These are phyloP conservation scores for Rhodinocichla rosea DNA, from an alignment of 2,113 vertebrate genomes.

Conservation along the genomic window DNA sequence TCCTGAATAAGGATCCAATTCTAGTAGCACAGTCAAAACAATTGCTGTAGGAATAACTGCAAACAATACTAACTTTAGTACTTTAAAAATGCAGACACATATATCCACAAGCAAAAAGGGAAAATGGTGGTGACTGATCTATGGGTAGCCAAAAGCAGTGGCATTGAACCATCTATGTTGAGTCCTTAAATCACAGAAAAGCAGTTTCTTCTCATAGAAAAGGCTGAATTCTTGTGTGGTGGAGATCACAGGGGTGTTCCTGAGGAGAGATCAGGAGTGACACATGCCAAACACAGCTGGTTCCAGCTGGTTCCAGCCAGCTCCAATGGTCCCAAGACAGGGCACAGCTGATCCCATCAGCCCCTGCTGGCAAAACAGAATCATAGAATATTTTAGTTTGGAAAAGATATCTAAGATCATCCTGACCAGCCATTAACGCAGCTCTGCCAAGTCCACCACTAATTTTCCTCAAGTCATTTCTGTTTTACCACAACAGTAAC, in stretches of 20 bases:
- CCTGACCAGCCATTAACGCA: fast-evolving
- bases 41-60: not conserved
- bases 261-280: not conserved
- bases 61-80: not conserved
- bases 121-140: not conserved
- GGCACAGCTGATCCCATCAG: not conserved
- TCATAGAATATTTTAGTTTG: not conserved
- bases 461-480: not conserved
- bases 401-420: not conserved
- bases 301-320: not conserved
- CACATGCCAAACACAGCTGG: not conserved
- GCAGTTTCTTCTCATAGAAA: not conserved
- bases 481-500: not conserved
- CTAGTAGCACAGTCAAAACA: not conserved
- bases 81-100: not conserved
- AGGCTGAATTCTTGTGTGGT: not conserved
- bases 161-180: fast-evolving
- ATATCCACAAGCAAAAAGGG: not conserved
- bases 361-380: not conserved
- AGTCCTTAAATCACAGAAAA: not conserved
- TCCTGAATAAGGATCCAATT: not conserved
- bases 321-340: not conserved
- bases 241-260: not conserved
- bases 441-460: not conserved
- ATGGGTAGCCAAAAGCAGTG: not conserved